Percentiles rank a stretch among this genome's conserved stretches.
phyloP scores from a whole-genome alignment of 2,113 vertebrate genomes.

The Sceloporus tristichus region DNA sequence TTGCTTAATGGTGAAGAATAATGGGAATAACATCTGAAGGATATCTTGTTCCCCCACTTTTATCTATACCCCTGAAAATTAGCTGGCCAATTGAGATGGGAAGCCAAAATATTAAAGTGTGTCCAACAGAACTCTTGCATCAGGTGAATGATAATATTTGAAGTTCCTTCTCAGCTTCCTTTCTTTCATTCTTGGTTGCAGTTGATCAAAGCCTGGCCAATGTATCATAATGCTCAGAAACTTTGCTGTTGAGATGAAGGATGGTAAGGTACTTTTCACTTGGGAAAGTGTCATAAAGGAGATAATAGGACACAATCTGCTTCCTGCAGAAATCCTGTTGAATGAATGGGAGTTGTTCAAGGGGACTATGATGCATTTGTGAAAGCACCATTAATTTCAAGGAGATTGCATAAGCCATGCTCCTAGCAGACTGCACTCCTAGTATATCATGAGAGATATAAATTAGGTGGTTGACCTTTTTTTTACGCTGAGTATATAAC shows the following conservation, averaged over 20 bases:
- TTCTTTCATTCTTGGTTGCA: not conserved
- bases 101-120: not conserved
- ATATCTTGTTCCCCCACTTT: not conserved
- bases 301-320: not conserved
- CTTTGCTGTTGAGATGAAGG: not conserved
- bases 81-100: not conserved
- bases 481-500: not conserved
- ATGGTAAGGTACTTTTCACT: constrained; percentile 5
- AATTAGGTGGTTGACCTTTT: not conserved
- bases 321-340: not conserved
- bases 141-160: not conserved
- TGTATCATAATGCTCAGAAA: not conserved
- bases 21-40: not conserved
- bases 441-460: constrained; percentile 4
- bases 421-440: no score
- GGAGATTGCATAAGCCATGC: not conserved
- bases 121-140: not conserved
- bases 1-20: no score
- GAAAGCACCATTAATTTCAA: constrained; percentile 7
- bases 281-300: not conserved
- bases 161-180: not conserved
- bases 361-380: not conserved
- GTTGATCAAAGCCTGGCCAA: not conserved
- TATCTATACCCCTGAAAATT: not conserved
- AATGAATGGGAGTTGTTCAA: not conserved